Percentiles rank a stretch among this genome's conserved stretches.
Evolutionary conservation across 2,797 vertebrate species (phyloP).

Genomic region (Sternarchorhynchus goeldii): DNA sequence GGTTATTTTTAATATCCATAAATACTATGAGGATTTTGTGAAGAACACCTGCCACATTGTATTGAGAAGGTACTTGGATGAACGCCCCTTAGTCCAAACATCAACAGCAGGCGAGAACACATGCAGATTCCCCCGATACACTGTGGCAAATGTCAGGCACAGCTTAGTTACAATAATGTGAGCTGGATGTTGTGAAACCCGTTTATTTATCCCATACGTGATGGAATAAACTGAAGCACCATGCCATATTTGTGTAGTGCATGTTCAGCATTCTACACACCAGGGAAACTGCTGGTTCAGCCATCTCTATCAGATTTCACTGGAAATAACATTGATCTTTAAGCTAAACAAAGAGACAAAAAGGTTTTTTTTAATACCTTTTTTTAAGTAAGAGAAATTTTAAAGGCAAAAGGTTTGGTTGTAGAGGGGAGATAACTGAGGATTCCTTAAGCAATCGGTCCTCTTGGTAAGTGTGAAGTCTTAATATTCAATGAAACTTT

Average conservation of each 20-base stretch:
- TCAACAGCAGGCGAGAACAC: background rate
- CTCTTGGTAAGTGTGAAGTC: background rate
- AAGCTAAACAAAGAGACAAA: background rate
- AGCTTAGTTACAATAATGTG: constrained; percentile 3
- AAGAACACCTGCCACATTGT: background rate
- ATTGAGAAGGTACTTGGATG: background rate
- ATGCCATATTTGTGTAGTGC: background rate
- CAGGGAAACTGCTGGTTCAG: background rate
- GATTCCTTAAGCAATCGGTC: constrained; percentile 5
- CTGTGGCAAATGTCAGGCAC: constrained; percentile 21
- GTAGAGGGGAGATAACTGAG: constrained; percentile 1
- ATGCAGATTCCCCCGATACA: background rate
- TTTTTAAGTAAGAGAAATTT: background rate
- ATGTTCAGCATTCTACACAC: constrained; percentile 2
- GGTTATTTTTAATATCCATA: constrained; percentile 18
- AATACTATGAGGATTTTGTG: constrained; percentile 16
- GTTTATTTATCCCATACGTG: background rate
- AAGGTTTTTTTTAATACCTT: too few relatives aligned
- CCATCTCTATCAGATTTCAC: background rate
- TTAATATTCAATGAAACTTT: constrained; percentile 5
- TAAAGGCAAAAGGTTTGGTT: constrained; percentile 2
- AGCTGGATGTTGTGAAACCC: background rate
- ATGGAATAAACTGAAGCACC: background rate
- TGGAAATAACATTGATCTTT: background rate
- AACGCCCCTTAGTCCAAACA: background rate